Conservation (phyloP, 1,140 invertebrate species). For the Drosophila melanogaster region DNA sequence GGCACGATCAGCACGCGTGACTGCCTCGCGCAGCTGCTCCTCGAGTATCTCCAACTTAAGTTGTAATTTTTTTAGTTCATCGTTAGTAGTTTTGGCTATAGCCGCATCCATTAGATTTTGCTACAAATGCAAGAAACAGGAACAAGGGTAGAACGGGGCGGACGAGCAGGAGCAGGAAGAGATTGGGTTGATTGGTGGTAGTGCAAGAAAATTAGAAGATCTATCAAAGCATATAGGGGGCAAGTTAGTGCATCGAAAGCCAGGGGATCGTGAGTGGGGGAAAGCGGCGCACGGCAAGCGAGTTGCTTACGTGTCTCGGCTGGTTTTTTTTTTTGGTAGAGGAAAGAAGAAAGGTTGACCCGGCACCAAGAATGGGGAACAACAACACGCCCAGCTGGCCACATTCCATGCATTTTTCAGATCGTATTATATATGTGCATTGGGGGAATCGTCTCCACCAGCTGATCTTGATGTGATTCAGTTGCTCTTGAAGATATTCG, state of each 20-base stretch:
- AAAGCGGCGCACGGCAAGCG: constrained; percentile 49
- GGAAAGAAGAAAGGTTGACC: constrained; percentile 17
- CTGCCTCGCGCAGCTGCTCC: constrained; percentile 73
- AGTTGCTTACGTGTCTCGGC: constrained; percentile 57
- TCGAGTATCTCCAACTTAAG: constrained; percentile 84
- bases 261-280: constrained; percentile 6
- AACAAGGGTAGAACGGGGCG: constrained; percentile 44
- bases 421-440: constrained; percentile 6
- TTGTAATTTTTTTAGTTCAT: constrained; percentile 84
- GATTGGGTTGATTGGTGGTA: constrained; percentile 55
- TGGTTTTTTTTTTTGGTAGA: constrained; percentile 13
- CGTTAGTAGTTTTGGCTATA: constrained; percentile 84
- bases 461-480: constrained; percentile 38
- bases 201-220: constrained; percentile 64
- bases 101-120: constrained; percentile 83
- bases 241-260: constrained; percentile 51
- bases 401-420: constrained; percentile 59
- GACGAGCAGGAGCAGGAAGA: constrained; percentile 26
- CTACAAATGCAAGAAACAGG: constrained; percentile 70
- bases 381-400: constrained; percentile 40
- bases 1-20: constrained; percentile 69
- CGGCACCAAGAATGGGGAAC: constrained; percentile 40
- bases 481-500: constrained; percentile 74
- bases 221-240: constrained; percentile 29
- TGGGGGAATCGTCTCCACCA: constrained; percentile 7